phyloP scores from a whole-genome alignment of 2,113 vertebrate genomes.

The Orientallactaga bullata region DNA sequence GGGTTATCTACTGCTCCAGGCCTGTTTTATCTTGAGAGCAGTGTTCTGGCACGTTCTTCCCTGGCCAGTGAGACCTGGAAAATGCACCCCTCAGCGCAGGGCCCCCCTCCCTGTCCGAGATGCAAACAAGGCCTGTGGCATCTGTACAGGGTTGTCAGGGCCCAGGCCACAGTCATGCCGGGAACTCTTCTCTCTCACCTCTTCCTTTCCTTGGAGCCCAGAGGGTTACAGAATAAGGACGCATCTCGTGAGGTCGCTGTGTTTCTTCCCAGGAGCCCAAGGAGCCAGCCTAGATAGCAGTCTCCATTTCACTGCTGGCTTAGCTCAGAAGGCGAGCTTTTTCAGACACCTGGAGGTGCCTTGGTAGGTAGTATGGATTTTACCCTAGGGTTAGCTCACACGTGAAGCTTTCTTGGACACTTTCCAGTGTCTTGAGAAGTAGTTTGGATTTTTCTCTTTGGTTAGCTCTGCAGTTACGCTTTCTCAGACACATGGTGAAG shows the following conservation, averaged over 20 bases:
- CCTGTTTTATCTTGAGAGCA: neutral
- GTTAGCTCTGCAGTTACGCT: neutral
- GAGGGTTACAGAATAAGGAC: neutral
- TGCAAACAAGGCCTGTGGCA: neutral
- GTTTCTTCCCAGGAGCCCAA: neutral
- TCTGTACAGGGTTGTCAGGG: neutral
- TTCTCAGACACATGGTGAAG: no score
- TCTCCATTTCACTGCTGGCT: no score
- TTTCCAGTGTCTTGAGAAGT: neutral
- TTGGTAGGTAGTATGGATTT: no score
- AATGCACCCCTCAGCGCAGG: no score
- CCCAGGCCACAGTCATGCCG: neutral
- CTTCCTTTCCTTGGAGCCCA: neutral
- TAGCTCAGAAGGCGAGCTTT: no score
- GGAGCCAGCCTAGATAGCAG: no score
- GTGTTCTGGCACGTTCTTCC: neutral
- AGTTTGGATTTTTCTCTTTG: neutral
- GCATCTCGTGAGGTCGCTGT: neutral
- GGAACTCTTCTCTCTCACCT: no score
- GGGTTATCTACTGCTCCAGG: neutral
- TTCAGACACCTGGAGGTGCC: no score
- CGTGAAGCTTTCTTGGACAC: no score
- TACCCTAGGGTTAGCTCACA: no score
- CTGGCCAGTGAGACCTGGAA: neutral
- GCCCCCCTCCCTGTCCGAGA: neutral